Evolutionary conservation across 2,888 invertebrate genomes (phyloP).

Genomic region (Alloplasta piceator): DNA sequence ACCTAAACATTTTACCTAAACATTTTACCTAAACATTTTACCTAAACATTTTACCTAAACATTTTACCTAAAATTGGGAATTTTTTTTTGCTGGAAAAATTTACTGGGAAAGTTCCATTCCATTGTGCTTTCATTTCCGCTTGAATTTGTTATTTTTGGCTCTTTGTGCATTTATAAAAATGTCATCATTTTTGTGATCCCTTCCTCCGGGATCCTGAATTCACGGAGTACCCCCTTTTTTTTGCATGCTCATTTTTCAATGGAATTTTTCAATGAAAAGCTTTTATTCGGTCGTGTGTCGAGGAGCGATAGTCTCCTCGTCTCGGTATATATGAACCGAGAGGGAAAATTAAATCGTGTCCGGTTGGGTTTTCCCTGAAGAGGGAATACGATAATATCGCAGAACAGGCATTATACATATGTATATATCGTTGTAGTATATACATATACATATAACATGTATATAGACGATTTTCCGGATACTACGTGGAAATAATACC

Average conservation of each 20-base stretch:
- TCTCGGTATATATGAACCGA: constrained; percentile 7
- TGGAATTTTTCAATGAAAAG: constrained; percentile 34
- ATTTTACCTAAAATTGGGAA: too few species aligned
- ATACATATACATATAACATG: not conserved
- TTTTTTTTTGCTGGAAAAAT: too few species aligned
- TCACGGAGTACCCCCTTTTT: constrained; percentile 33
- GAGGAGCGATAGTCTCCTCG: constrained; percentile 32
- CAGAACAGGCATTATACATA: too few species aligned
- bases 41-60: too few species aligned
- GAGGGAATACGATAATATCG: constrained; percentile 51
- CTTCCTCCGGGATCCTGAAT: constrained; percentile 40
- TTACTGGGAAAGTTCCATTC: too few species aligned
- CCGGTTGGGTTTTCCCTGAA: constrained; percentile 51
- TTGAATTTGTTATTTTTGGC: constrained; percentile 18
- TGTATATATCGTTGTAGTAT: too few species aligned
- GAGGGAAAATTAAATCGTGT: constrained; percentile 59
- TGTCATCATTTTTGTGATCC: constrained; percentile 20
- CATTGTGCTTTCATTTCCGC: too few species aligned
- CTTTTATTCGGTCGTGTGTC: constrained; percentile 23
- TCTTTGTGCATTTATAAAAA: constrained; percentile 7
- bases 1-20: too few species aligned
- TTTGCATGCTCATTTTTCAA: constrained; percentile 4
- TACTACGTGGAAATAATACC: constrained; percentile 51
- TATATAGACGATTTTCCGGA: constrained; percentile 34
- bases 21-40: too few species aligned